Base-by-base conservation (phyloP, 2,888 invertebrate species). In the Ephialtes manifestator region DNA sequence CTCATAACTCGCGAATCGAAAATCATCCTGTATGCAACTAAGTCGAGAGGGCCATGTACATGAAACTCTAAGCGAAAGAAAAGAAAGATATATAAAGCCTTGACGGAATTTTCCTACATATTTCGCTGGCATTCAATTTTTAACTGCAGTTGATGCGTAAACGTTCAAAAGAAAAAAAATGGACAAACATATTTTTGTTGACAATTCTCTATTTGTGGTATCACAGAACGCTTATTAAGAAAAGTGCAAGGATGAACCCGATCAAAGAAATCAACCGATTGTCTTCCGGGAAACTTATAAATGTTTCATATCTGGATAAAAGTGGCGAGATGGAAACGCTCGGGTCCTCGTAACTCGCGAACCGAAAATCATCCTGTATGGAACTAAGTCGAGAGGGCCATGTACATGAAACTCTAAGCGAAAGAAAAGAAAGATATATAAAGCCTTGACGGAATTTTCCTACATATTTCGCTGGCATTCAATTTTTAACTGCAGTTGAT, bases 261-360 rank as follows among this genome's bases (percentile, higher is more conserved):
- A n/a, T n/a, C n/a, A n/a, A n/a, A n/a, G n/a, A n/a, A n/a, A n/a
- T n/a, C n/a, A n/a, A n/a, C n/a, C n/a, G n/a, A n/a, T n/a, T n/a
- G n/a, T n/a, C n/a, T n/a, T n/a, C n/a, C n/a, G n/a, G n/a, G n/a
- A n/a, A n/a, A n/a, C n/a, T n/a, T 60, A 72, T 82, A 67, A 82
- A 82, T 85, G 82, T 82, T 85, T 85, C 82, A 85, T 82, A 75
- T 71, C 72, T 67, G 82, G 58, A 82, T 60, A 80, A 82, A 80
- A 80, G 78, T 79, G 76, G 43, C 79, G 79, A 85, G 78, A 85
- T 75, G 81, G 70, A 85, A 85, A 85, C 5, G 70, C 74, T 35
- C 70, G 81, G 63, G 53, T 81, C 58, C 78, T 81, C 81, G 70
- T 68, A 48, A 20, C 65, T 81, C 53, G 74, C 53, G 55, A 74